Evolutionary conservation across 2,113 vertebrate species (phyloP), one percentile per base, ranked within the genome.

Genomic region (Protobothrops mucrosquamatus): DNA sequence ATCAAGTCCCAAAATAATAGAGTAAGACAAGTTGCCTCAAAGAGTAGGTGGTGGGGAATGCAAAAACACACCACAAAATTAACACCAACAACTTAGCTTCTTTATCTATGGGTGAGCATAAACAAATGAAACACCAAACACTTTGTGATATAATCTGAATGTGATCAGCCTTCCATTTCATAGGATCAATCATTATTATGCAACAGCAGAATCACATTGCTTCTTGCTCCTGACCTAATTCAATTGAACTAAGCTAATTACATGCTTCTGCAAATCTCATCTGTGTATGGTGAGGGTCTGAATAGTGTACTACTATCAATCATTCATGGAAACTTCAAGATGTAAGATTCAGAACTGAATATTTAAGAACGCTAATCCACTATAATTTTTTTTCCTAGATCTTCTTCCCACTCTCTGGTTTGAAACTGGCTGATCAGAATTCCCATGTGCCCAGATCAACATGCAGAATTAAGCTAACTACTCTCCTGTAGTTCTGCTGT

Each of bases 391-490:
- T 15, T 24, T 46, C 8, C 91, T 57, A 69, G 64, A 94, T 74
- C 94, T 91, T 0, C 85, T 57, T 34, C 64, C 90, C 48, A 93
- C 64, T 92, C 55, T 52, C 87, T 64, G 93, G 51, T 91, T 94
- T 93, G 90, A 95, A 94, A 12, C 55, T 1, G 10, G 87, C 55
- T 69, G 48, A 89, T 23, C 10, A 23, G 69, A 89, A 48, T 43
- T 85, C 14, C 14, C 51, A 6, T 1, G 61, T 0, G 0, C 52
- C 91, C 91, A 91, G 91, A 26, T 81, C 55, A 92, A 87, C 74
- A 56, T 94, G 48, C 52, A 94, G 87, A 94, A 95, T 15, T n/a
- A 55, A 56, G 90, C 64, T 90, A 95, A 74, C 88, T 46, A 18
- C 89, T 93, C 87, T 39, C 26, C 74, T 12, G 85, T 89, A 93